Evolutionary conservation across 2,113 vertebrate genomes (phyloP).

Genomic region (Entosphenus tridentatus): DNA sequence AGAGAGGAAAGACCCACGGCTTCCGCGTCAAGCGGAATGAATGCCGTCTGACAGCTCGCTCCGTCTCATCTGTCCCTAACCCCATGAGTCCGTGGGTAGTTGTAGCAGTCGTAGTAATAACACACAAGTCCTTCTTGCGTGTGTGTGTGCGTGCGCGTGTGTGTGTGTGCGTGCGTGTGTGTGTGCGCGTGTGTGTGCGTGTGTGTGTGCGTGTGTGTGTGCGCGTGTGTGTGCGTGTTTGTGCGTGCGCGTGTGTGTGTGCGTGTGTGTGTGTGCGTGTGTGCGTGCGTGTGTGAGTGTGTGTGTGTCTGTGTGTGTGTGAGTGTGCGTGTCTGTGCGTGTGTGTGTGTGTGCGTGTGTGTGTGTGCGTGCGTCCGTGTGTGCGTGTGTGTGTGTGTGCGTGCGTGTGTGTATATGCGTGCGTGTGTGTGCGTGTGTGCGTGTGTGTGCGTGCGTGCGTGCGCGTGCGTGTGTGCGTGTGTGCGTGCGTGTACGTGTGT

Average conservation of each 20-base stretch:
- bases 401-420: background rate
- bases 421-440: background rate
- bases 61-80: too few relatives aligned
- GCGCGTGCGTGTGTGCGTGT: background rate
- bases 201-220: background rate
- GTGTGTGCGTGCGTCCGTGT: background rate
- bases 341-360: background rate
- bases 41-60: too few relatives aligned
- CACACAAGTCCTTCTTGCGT: background rate
- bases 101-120: too few relatives aligned
- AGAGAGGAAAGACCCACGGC: too few relatives aligned
- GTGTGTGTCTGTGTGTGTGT: background rate
- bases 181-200: constrained; percentile 1
- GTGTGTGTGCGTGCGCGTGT: background rate
- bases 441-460: background rate
- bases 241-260: background rate
- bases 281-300: background rate
- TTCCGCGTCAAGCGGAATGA: too few relatives aligned
- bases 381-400: background rate
- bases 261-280: background rate
- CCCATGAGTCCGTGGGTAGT: too few relatives aligned
- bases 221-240: background rate
- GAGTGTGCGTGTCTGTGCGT: background rate
- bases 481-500: background rate
- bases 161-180: too few relatives aligned